Conservation (phyloP, 1,140 invertebrate genomes). For the Cydia amplana region DNA sequence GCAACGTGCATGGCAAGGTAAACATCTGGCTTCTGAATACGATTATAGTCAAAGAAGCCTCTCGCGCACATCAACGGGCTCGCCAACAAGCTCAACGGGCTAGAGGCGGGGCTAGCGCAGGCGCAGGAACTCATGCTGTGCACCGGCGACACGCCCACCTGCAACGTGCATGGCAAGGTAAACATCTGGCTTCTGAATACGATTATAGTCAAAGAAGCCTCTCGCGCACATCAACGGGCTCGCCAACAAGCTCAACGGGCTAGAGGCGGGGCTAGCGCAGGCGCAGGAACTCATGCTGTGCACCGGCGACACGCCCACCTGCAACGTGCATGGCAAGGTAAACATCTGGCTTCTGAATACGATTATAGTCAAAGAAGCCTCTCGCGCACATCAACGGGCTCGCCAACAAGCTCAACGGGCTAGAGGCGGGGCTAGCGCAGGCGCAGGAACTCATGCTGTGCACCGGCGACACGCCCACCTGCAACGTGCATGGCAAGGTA, state of each 20-base stretch:
- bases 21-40: not conserved
- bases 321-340: conserved; percentile 87
- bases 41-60: too few relatives aligned
- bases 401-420: conserved; percentile 69
- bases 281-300: conserved; percentile 83
- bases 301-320: conserved; percentile 84
- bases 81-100: conserved; percentile 67
- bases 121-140: conserved; percentile 83
- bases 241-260: conserved; percentile 67
- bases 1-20: conserved; percentile 87
- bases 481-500: conserved; percentile 87
- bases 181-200: not conserved
- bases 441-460: conserved; percentile 83
- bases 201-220: conserved; percentile 76
- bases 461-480: conserved; percentile 84
- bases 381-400: conserved; percentile 69
- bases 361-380: too few relatives aligned
- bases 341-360: not conserved
- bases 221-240: conserved; percentile 69
- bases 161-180: conserved; percentile 87
- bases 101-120: conserved; percentile 50
- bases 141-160: conserved; percentile 84
- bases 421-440: conserved; percentile 50
- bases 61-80: conserved; percentile 69
- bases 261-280: conserved; percentile 54